Evolutionary conservation across 2,797 vertebrate genomes (phyloP), one percentile per base, ranked within the genome.

Genomic region (Pangasius larnaudii): DNA sequence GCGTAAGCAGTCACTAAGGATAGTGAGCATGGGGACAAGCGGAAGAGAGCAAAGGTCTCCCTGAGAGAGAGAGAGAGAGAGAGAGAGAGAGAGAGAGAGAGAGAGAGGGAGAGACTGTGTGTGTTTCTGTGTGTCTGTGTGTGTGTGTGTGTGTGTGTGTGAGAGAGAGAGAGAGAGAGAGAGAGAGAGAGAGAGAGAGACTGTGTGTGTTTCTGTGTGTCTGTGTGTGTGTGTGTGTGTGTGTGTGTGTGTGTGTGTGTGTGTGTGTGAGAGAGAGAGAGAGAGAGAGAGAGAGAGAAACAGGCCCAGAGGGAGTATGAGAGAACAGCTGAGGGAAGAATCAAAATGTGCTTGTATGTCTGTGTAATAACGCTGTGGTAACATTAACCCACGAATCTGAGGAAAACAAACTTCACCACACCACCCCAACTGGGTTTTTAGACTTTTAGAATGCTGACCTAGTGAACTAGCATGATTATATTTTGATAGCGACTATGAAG

Each of bases 1-100:
- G 80, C 39, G 75, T 81, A 49, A n/a, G 42, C 30, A 85, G 58
- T 58, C 86, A 77, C 82, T 61, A 30, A 88, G 49, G 87, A 88
- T 59, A 85, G 16, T 56, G 36, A 86, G 42, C 84, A 88, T 82
- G 46, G 75, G 86, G 58, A 74, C 14, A 61, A 67, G 69, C 49
- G 36, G 11, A 71, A 53, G 81, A 78, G 87, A 51, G 61, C 49
- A 39, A 33, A 83, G 87, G 46, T 85, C 30, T 71, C 51, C 59
- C 56, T 85, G 42, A 84, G 27, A 36, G 6, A 46, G 49, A 51
- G n/a, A 78, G 3, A 24, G 30, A 58, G n/a, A 22, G 30, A 58
- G 51, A 58, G 72, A 78, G 84, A 56, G 65, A 53, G 56, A 49
- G 42, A 78, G 3, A 24, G 30, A 58, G n/a, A 22, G 30, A 58